Percentiles rank a stretch among this genome's conserved stretches.
Evolutionary conservation across 2,797 vertebrate genomes (phyloP).

Genomic region (Margarornis squamiger): DNA sequence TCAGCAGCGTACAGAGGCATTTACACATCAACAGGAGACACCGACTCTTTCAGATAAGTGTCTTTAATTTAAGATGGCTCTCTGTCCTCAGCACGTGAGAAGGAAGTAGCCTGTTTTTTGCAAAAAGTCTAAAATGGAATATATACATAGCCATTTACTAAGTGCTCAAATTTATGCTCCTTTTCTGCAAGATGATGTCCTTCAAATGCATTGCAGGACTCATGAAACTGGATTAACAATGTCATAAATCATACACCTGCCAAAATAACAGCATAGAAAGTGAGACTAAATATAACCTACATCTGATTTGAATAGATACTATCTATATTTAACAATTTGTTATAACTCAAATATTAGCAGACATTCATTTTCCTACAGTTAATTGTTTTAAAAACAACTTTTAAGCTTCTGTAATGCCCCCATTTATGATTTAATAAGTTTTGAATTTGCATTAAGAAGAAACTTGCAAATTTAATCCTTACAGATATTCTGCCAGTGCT

Average conservation of each 20-base stretch:
- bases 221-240: conserved; percentile 41
- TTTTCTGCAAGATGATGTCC: background rate
- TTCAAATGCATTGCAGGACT: conserved; percentile 28
- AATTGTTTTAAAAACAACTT: conserved; percentile 21
- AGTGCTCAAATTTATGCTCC: background rate
- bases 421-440: conserved; percentile 12
- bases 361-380: conserved; percentile 2
- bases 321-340: conserved; percentile 47
- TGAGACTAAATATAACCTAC: conserved; percentile 33
- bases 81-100: background rate
- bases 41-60: background rate
- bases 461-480: background rate
- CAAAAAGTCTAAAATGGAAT: background rate
- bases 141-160: background rate
- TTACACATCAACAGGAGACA: background rate
- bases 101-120: background rate
- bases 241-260: conserved; percentile 29
- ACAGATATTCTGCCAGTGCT: background rate
- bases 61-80: background rate
- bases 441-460: conserved; percentile 15
- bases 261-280: conserved; percentile 31
- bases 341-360: conserved; percentile 22
- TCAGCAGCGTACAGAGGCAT: background rate
- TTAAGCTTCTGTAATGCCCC: background rate
- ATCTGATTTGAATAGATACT: conserved; percentile 35